phyloP scores from a whole-genome alignment of 2,113 vertebrate species.

The Micronycteris hirsuta region DNA sequence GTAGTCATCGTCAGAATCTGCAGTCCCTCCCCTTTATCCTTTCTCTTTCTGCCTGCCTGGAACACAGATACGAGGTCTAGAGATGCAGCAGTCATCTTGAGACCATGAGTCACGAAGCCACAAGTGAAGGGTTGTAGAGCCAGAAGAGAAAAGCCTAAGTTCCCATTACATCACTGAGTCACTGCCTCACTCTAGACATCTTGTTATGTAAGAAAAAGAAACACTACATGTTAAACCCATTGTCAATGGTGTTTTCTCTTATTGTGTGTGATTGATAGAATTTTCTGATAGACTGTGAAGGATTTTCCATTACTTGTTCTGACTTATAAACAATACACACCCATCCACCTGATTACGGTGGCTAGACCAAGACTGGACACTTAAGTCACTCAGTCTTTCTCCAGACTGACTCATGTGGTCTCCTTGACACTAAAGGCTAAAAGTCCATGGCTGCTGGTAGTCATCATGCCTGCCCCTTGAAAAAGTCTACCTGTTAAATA shows the following conservation, averaged over 20 bases:
- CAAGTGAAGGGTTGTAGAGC: background rate
- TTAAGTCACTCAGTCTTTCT: background rate
- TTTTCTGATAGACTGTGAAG: background rate
- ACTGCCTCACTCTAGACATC: background rate
- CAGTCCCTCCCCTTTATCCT: background rate
- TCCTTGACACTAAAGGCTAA: slow-evolving; percentile 10
- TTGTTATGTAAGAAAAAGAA: background rate
- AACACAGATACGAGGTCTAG: slow-evolving; percentile 15
- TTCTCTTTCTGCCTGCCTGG: background rate
- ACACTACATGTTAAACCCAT: background rate
- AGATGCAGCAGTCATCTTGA: background rate
- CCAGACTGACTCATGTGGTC: background rate
- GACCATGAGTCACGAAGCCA: background rate
- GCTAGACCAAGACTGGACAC: background rate
- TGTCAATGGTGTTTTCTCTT: slow-evolving; percentile 1
- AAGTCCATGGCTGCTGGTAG: background rate
- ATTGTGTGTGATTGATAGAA: background rate
- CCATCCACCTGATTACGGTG: background rate
- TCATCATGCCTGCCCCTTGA: background rate
- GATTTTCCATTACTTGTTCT: slow-evolving; percentile 10
- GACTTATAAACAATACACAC: background rate
- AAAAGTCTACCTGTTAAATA: background rate
- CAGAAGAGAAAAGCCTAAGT: background rate
- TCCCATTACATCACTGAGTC: background rate
- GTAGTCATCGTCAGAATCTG: background rate